Evolutionary conservation across 2,113 vertebrate genomes (phyloP), one percentile per base, ranked within the genome.

Genomic region (Noctilio leporinus): DNA sequence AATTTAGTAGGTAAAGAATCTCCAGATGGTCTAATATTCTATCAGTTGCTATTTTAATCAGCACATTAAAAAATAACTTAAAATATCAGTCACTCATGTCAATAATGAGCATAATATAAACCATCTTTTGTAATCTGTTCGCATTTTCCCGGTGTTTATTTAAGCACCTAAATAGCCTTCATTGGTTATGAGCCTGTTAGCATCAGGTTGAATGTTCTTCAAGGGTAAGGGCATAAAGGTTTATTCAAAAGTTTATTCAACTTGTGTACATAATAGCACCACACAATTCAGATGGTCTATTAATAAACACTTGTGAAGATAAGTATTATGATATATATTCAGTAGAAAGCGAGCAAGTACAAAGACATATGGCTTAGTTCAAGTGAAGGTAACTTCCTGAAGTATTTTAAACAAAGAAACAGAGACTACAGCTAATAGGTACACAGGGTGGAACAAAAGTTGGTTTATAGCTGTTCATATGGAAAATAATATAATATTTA

Each of bases 1-100:
- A 45, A 93, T 81, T 80, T 87, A 62, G 33, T 55, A 97, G 95
- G 80, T 93, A 76, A 86, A 94, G 72, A 85, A 76, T 51, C 84
- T 86, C 86, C 45, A 91, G 51, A 93, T 91, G 65, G 62, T 55
- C 67, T 86, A 89, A 75, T 92, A 69, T n/a, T 83, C 59, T 49
- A 89, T 73, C 70, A 89, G 64, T 65, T 86, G 49, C 88, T 95
- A 92, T 87, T 93, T 62, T 94, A 76, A 94, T 84, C 35, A 89
- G 65, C 43, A 93, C 24, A 77, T 78, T 95, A 40, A 38, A 47
- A 92, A 86, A 95, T n/a, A 80, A 38, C 51, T 94, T 91, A 67
- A 95, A 91, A 86, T 83, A 92, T 84, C 77, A 89, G 26, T 76
- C 76, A 24, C 19, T 89, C 38, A 12, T 93, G 43, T 95, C 89